Evolutionary conservation across 2,113 vertebrate species (phyloP).

Genomic region (Lota lota): DNA sequence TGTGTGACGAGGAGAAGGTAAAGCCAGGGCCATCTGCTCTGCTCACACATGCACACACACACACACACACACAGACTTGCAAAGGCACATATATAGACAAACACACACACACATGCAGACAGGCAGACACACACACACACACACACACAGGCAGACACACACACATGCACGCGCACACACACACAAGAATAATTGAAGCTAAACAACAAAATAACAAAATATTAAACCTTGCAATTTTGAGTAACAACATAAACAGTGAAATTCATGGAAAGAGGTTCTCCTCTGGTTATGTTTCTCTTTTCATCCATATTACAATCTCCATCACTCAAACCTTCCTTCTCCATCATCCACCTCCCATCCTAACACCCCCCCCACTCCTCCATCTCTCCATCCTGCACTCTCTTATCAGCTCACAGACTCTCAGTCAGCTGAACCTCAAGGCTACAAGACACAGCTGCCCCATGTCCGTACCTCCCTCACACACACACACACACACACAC

Average conservation of each 20-base stretch:
- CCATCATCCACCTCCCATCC: slow-evolving; percentile 31
- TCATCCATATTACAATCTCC: not conserved
- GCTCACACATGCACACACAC: not conserved
- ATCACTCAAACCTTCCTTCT: slow-evolving; percentile 18
- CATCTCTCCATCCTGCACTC: slow-evolving; percentile 28
- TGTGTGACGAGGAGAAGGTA: slow-evolving; percentile 48
- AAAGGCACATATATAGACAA: not conserved
- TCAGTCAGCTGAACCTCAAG: slow-evolving; percentile 51
- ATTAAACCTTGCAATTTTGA: no score
- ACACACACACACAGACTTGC: not conserved
- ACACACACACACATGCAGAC: not conserved
- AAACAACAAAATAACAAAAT: no score
- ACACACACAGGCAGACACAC: not conserved
- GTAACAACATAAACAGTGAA: no score
- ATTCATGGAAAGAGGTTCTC: no score
- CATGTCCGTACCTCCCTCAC: slow-evolving; percentile 37
- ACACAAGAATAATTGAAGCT: not conserved
- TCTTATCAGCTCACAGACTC: slow-evolving; percentile 40
- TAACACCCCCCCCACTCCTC: slow-evolving; percentile 22
- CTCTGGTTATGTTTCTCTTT: no score
- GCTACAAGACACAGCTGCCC: slow-evolving; percentile 50
- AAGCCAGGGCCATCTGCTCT: slow-evolving; percentile 42
- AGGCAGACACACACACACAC: not conserved
- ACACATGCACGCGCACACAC: not conserved
- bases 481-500: not conserved